Percentiles rank a stretch among this genome's conserved stretches.
These are phyloP conservation scores for Gallinago media DNA, from an alignment of 2,113 vertebrate species.

Conservation along the genomic window DNA sequence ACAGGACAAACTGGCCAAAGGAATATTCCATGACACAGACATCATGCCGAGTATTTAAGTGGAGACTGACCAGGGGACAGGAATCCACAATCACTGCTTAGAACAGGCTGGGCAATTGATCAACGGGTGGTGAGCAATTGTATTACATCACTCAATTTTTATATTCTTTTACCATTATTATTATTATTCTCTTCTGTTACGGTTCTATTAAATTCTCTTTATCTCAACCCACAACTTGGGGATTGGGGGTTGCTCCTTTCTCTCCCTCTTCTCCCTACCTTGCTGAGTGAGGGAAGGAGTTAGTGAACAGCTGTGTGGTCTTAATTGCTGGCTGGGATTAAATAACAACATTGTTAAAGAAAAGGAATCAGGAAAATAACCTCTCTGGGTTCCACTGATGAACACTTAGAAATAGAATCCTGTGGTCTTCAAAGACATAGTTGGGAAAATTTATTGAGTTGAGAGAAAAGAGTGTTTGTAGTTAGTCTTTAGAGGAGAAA, in stretches of 20 bases:
- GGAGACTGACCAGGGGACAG: background rate
- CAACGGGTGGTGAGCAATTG: background rate
- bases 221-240: background rate
- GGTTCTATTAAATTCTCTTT: background rate
- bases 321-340: background rate
- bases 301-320: background rate
- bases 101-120: background rate
- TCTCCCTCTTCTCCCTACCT: background rate
- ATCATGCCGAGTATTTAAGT: background rate
- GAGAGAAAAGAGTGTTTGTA: background rate
- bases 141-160: background rate
- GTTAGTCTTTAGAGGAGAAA: background rate
- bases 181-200: background rate
- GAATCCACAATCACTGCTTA: background rate
- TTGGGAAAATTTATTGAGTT: background rate
- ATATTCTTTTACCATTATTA: background rate
- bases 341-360: background rate
- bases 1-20: background rate
- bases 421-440: background rate
- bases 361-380: background rate
- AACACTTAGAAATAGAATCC: background rate
- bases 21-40: background rate
- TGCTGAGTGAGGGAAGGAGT: background rate
- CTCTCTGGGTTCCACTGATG: background rate
- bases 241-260: background rate